Percentiles rank a stretch among this genome's conserved stretches.
Conservation (phyloP, 2,888 invertebrate species). For the Seira musarum region DNA sequence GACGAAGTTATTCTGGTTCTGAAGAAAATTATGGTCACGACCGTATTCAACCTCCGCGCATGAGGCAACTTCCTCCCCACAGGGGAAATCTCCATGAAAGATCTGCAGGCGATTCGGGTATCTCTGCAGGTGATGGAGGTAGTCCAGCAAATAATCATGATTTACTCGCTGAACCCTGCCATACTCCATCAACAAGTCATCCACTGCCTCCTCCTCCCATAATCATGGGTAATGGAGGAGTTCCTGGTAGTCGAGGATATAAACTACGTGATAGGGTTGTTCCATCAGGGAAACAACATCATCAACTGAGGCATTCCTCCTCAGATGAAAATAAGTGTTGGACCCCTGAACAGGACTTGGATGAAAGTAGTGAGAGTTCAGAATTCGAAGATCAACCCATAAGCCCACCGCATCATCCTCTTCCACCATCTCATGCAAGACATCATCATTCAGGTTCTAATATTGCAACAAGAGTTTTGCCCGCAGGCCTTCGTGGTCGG, state of each 20-base stretch:
- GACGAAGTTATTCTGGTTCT: conserved; percentile 73
- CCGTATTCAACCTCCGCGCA: conserved; percentile 70
- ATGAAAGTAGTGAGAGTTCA: conserved; percentile 77
- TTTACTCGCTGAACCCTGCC: conserved; percentile 42
- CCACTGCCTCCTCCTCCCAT: conserved; percentile 69
- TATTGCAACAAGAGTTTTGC: conserved; percentile 41
- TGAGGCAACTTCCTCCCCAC: conserved; percentile 71
- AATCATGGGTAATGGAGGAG: conserved; percentile 69
- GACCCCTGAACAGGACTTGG: conserved; percentile 92
- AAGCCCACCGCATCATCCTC: conserved; percentile 22
- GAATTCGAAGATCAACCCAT: conserved; percentile 65
- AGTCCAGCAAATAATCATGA: conserved; percentile 73
- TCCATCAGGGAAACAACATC: conserved; percentile 38
- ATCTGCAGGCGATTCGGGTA: conserved; percentile 85
- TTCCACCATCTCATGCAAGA: too few relatives aligned
- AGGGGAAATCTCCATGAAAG: conserved; percentile 76
- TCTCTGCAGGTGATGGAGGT: conserved; percentile 81
- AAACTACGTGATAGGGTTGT: conserved; percentile 54
- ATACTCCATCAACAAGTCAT: conserved; percentile 54
- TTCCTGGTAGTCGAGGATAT: conserved; percentile 65
- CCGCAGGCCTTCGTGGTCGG: conserved; percentile 42
- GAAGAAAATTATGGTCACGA: conserved; percentile 70
- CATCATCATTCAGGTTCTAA: conserved; percentile 39
- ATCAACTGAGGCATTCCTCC: conserved; percentile 8
- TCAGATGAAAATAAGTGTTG: conserved; percentile 75